Conservation (phyloP, 2,888 invertebrate genomes). For the Mythimna loreyi region DNA sequence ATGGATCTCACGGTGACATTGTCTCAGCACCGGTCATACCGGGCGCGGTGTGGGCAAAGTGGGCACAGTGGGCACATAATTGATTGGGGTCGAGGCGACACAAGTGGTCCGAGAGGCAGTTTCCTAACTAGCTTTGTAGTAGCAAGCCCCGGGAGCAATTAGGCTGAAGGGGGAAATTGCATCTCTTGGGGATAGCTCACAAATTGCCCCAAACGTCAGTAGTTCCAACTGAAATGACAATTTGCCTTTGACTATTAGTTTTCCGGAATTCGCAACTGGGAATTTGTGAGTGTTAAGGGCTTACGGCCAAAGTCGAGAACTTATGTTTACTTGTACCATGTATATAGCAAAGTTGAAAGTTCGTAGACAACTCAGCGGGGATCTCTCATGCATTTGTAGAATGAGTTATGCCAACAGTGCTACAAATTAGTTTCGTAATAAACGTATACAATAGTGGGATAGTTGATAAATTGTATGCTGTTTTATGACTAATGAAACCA, state of each 20-base stretch:
- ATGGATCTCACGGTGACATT: conserved; percentile 25
- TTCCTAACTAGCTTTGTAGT: conserved; percentile 78
- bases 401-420: conserved; percentile 29
- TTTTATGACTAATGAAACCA: conserved; percentile 26
- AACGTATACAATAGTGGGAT: conserved; percentile 23
- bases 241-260: conserved; percentile 75
- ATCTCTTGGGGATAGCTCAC: conserved; percentile 85
- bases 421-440: conserved; percentile 46
- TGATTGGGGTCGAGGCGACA: conserved; percentile 73
- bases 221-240: conserved; percentile 80
- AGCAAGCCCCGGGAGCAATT: conserved; percentile 81
- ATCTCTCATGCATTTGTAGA: conserved; percentile 40
- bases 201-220: conserved; percentile 85
- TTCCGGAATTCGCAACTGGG: conserved; percentile 53
- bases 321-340: conserved; percentile 40
- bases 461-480: conserved; percentile 30
- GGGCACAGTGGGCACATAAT: conserved; percentile 67
- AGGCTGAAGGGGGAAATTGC: conserved; percentile 85
- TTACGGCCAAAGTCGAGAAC: conserved; percentile 32
- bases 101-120: conserved; percentile 71
- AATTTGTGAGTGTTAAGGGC: conserved; percentile 40
- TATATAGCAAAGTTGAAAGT: conserved; percentile 28
- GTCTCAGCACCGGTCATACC: conserved; percentile 59
- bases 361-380: conserved; percentile 22
- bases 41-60: conserved; percentile 55